A percentile compares a stretch with the other conserved stretches of the same genome.
These are phyloP conservation scores for Apotomis turbidana DNA, from an alignment of 2,888 invertebrate species.

Conservation along the genomic window DNA sequence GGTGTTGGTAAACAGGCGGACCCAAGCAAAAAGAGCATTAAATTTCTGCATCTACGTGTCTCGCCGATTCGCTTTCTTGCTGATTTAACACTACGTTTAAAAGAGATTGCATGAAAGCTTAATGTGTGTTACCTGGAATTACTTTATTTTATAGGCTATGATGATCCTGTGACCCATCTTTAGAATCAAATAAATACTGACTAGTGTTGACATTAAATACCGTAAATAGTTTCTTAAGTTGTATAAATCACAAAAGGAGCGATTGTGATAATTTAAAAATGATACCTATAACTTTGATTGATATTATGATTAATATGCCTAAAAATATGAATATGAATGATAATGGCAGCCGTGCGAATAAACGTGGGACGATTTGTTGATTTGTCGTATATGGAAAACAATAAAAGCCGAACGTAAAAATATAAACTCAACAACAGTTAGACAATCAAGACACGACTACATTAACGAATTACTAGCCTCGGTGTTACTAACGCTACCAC, in stretches of 20 bases:
- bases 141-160: slow-evolving; percentile 10
- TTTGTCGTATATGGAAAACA: neutral
- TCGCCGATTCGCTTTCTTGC: slow-evolving; percentile 45
- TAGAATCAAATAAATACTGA: too few relatives aligned
- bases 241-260: neutral
- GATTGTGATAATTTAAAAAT: neutral
- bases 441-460: neutral
- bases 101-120: slow-evolving; percentile 31
- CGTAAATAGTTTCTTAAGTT: neutral
- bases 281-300: neutral
- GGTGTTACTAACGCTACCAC: neutral
- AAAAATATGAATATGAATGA: slow-evolving; percentile 5
- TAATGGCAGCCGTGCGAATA: neutral
- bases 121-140: slow-evolving; percentile 7
- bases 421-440: neutral
- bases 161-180: neutral
- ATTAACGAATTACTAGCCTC: slow-evolving; percentile 10
- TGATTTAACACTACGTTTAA: slow-evolving; percentile 36
- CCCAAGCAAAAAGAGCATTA: slow-evolving; percentile 40
- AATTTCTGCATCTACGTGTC: slow-evolving; percentile 15
- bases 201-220: too few relatives aligned
- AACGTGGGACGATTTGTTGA: slow-evolving; percentile 15
- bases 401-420: slow-evolving; percentile 4
- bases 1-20: slow-evolving; percentile 47
- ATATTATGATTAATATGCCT: neutral